These are phyloP conservation scores for Leucophenga montana DNA, from an alignment of 2,888 invertebrate genomes.

Conservation along the genomic window DNA sequence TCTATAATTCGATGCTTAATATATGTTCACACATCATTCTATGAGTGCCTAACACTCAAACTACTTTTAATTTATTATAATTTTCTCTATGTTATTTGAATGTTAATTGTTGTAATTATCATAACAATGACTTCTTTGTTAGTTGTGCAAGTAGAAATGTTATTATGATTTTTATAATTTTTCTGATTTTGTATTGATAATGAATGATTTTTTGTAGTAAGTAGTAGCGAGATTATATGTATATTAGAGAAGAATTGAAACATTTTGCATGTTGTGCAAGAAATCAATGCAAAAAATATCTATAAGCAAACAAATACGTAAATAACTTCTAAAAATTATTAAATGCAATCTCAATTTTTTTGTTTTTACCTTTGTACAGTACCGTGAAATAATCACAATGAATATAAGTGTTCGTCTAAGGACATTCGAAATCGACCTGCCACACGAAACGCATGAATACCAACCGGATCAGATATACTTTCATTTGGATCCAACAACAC, in stretches of 20 bases:
- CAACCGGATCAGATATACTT: conserved; percentile 63
- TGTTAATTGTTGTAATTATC: too few relatives aligned
- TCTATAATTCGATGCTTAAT: neutral
- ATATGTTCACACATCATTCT: neutral
- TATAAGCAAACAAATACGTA: neutral
- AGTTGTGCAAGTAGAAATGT: too few relatives aligned
- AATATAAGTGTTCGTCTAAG: conserved; percentile 73
- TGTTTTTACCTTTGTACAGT: conserved; percentile 70
- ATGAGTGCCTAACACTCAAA: too few relatives aligned
- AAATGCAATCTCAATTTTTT: neutral
- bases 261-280: neutral
- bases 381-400: conserved; percentile 73
- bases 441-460: conserved; percentile 63
- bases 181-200: neutral
- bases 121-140: too few relatives aligned
- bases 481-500: conserved; percentile 60
- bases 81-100: too few relatives aligned
- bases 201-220: too few relatives aligned
- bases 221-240: too few relatives aligned
- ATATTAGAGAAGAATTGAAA: too few relatives aligned
- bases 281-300: neutral
- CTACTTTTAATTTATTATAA: too few relatives aligned
- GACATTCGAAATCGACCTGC: conserved; percentile 73
- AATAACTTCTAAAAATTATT: too few relatives aligned
- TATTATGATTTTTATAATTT: neutral